Conservation (phyloP, 2,888 invertebrate genomes). For the Allygus modestus region DNA sequence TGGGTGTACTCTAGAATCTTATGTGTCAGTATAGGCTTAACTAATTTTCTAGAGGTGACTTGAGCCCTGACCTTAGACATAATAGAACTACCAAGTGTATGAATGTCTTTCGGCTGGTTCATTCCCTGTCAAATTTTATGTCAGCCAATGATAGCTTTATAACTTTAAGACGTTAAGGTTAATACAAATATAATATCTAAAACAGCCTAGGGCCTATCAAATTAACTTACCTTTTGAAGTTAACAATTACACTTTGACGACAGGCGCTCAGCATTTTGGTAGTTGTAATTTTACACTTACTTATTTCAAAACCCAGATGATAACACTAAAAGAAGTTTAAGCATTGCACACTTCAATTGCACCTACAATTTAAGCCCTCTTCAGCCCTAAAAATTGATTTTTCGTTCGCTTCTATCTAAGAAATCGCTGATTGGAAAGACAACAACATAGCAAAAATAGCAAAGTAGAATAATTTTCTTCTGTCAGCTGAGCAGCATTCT, state of each 20-base stretch:
- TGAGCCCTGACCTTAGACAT: too few relatives aligned
- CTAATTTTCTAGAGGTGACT: too few relatives aligned
- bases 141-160: too few relatives aligned
- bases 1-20: too few relatives aligned
- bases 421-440: slow-evolving; percentile 18
- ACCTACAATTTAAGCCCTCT: neutral
- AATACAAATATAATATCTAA: too few relatives aligned
- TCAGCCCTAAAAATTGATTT: slow-evolving; percentile 15
- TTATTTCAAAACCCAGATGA: neutral
- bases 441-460: slow-evolving; percentile 38
- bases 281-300: neutral
- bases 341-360: slow-evolving; percentile 37
- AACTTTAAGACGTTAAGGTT: too few relatives aligned
- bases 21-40: too few relatives aligned
- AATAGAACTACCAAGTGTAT: too few relatives aligned
- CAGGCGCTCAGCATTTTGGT: slow-evolving; percentile 63
- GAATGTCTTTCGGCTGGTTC: too few relatives aligned
- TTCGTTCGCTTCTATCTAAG: slow-evolving; percentile 26
- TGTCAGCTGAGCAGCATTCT: slow-evolving; percentile 19
- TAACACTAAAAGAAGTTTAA: slow-evolving; percentile 32
- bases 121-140: too few relatives aligned
- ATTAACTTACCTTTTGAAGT: slow-evolving; percentile 66
- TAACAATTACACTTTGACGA: slow-evolving; percentile 66
- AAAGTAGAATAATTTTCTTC: slow-evolving; percentile 14
- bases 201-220: too few relatives aligned